Evolutionary conservation across 2,797 vertebrate genomes (phyloP), one percentile per base, ranked within the genome.

Genomic region (Sarcophilus harrisii): DNA sequence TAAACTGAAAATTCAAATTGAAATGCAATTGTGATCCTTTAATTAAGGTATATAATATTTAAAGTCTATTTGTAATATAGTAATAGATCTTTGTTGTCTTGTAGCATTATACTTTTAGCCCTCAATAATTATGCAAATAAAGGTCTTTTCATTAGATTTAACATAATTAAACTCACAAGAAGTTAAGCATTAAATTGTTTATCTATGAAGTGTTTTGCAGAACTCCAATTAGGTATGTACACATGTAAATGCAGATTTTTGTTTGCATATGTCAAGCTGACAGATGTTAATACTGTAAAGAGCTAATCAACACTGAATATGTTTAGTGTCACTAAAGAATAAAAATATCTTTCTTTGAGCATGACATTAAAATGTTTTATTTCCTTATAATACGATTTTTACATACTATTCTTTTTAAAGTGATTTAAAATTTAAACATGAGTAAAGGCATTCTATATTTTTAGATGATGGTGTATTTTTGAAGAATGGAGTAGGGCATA

Each of bases 261-360:
- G 95, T 98, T 98, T 98, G 97, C 96, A 95, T 73, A 95, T 73
- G 73, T 98, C 96, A 98, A 98, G 96, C 97, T 98, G 98, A 98
- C 98, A 98, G 98, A 98, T 98, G 98, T 97, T 98, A 98, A 97
- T 98, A 96, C 96, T 98, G 97, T 98, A 98, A 98, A 98, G 97
- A 98, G 94, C 98, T 98, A 98, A 98, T 98, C 98, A 98, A 98
- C 98, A 95, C 97, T 98, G 98, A 98, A 98, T 98, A 98, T 98
- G 96, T 98, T 98, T 98, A 98, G 97, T 98, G 98, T 98, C 98
- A 97, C 97, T 98, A 98, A 98, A 92, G 94, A 96, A 95, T 97
- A 97, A 97, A 97, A 98, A 97, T 94, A 58, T 90, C 96, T 96
- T 95, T 58, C 89, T 93, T 93, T 95, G 90, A 96, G 97, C 93